Base-by-base conservation (phyloP, 2,888 invertebrate species). In the Oasisia sp. region DNA sequence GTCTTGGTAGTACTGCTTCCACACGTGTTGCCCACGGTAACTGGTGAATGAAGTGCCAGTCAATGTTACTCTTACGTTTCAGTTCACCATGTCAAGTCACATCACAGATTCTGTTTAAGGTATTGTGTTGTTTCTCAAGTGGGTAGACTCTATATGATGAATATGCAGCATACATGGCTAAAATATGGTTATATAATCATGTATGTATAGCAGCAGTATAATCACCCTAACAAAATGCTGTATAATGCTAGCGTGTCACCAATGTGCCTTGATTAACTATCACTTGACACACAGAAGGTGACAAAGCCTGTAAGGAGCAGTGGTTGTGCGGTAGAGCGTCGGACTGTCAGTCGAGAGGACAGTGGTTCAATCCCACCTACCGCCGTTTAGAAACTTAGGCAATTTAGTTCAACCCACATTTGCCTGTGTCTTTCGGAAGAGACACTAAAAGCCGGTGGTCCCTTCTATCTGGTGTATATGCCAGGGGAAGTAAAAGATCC, bases 21-120 rank as follows among this genome's bases (percentile, higher is more conserved):
- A 97, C 27, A 97, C 95, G 0, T 94, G 92, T 0, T 95, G 94
- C 0, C 98, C 98, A 0, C 96, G 95, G 95, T 98, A 98, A 97
- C 97, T 93, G 44, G 14, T 44, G 58, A 89, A 89, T 91, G n/a
- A 74, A 74, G 74, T 74, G 50, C 50, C 50, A 50, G 12, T 12
- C 50, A 50, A 50, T 50, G 7, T 27, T 74, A 74, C 74, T 74
- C 74, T 74, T 74, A 27, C 27, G 27, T 74, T 74, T 19, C 2
- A 74, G n/a, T 19, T 27, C 27, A 74, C 27, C 74, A n/a, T 74
- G 74, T 7, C 74, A 74, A 7, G 7, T 19, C 74, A 74, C 74
- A 74, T 74, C n/a, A 27, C 19, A 56, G 19, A 27, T 74, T 19
- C 74, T 74, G 74, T 74, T 27, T 74, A 74, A 74, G 27, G 27